A percentile compares a stretch with the other conserved stretches of the same genome.
Evolutionary conservation across 2,113 vertebrate genomes (phyloP).

Genomic region (Tupaia chinensis): DNA sequence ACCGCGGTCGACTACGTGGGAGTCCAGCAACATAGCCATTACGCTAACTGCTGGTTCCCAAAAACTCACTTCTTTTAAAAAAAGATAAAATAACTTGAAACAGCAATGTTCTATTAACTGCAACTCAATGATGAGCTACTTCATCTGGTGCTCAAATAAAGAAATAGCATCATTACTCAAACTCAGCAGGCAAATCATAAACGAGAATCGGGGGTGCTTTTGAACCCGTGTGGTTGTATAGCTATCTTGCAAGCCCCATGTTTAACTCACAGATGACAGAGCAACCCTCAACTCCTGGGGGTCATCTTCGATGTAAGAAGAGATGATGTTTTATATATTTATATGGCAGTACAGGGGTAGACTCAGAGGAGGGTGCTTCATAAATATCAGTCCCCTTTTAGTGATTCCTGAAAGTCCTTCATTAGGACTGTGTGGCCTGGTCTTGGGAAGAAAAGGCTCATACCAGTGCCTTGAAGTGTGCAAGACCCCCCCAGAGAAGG

Average conservation of each 20-base stretch:
- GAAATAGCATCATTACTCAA: neutral
- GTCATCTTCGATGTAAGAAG: neutral
- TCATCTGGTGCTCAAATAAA: neutral
- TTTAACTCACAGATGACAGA: neutral
- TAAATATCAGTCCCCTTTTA: neutral
- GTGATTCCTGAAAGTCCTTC: neutral
- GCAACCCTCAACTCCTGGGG: neutral
- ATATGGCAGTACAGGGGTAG: neutral
- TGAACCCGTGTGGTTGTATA: neutral
- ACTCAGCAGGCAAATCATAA: neutral
- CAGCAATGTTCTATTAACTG: neutral
- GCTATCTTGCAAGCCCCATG: neutral
- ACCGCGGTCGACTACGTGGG: no score
- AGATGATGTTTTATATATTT: neutral
- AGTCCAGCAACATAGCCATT: no score
- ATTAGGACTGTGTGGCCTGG: neutral
- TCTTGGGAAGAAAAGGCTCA: neutral
- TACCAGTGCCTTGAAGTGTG: rapidly evolving
- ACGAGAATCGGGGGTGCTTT: neutral
- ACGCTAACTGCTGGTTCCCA: no score
- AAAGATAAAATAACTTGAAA: neutral
- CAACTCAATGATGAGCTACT: neutral
- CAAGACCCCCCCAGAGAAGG: neutral
- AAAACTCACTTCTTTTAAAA: neutral
- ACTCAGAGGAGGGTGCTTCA: neutral